Base-by-base conservation (phyloP, 2,888 invertebrate genomes). In the Timandra comae region DNA sequence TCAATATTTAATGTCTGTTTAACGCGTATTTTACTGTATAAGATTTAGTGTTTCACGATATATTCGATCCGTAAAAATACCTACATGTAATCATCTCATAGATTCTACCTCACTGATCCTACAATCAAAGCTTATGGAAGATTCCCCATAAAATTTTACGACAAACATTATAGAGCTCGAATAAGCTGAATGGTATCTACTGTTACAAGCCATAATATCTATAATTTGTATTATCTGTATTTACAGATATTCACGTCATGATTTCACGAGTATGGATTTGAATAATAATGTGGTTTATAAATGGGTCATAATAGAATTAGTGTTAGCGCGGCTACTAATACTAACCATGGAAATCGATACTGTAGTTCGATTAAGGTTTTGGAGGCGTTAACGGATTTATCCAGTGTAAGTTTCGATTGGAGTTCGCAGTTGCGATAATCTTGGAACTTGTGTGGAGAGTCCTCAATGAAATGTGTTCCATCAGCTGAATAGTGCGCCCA, bases 71-170 rank as follows among this genome's bases (percentile, higher is more conserved):
- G 9, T 12, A 27, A 32, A 29, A 35, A 22, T 22, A 22, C 22
- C n/a, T 6, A 16, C 16, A 16, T 11, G 21, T 27, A 32, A 35
- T 39, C 29, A 29, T 40, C 37, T 39, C 29, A 29, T 40, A 40
- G 30, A 29, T 38, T 37, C 37, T 44, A 50, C 53, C 46, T 58
- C 59, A 55, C 51, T 52, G 66, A 64, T 62, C 55, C 58, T 45
- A 55, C 56, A 67, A 68, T 67, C 65, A 63, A 62, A 65, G 61
- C 69, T 66, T 66, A 67, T 61, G 63, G 68, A 69, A 75, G 66
- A 73, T 71, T 63, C 50, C 48, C 57, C 68, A 52, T 78, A 75
- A 78, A 75, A 75, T 73, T 76, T 76, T 71, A 77, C 54, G 69
- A 67, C 53, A 43, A 60, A 54, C 65, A 68, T 68, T 68, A 73